phyloP scores from a whole-genome alignment of 2,888 invertebrate genomes.

The Strigamia transsilvanica region DNA sequence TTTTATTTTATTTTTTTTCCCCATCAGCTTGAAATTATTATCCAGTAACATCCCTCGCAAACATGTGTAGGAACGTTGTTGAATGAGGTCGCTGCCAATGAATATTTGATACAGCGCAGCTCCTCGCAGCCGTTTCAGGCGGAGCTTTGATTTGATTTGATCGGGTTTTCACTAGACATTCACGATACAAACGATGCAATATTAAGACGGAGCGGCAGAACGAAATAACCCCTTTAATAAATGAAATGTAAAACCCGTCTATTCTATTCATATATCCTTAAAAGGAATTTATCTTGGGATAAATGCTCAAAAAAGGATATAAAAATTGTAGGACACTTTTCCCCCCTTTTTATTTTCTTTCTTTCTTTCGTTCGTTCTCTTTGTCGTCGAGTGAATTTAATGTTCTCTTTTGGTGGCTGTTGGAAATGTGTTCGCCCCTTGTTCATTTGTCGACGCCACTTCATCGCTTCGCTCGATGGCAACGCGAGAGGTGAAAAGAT shows the following conservation, averaged over 20 bases:
- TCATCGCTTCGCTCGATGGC: conserved; percentile 26
- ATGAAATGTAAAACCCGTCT: conserved; percentile 12
- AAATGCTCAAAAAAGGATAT: background rate
- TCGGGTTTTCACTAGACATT: conserved; percentile 15
- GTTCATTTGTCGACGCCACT: conserved; percentile 30
- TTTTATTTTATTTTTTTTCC: no score
- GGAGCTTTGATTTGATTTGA: conserved; percentile 43
- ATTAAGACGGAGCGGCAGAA: background rate
- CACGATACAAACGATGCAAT: background rate
- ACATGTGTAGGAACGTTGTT: conserved; percentile 11
- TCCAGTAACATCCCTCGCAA: background rate
- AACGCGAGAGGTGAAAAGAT: conserved; percentile 36
- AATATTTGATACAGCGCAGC: conserved; percentile 45
- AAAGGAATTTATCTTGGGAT: background rate
- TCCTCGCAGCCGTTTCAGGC: background rate
- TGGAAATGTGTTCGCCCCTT: conserved; percentile 23
- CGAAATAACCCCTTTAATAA: conserved; percentile 8
- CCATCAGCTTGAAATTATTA: background rate
- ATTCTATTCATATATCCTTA: background rate
- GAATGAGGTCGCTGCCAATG: conserved; percentile 29
- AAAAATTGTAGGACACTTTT: conserved; percentile 29
- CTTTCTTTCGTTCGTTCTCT: background rate
- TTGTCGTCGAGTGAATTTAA: conserved; percentile 39
- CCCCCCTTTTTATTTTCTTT: background rate
- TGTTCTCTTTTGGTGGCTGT: conserved; percentile 19